A percentile compares a stretch with the other conserved stretches of the same genome.
These are phyloP conservation scores for Carlito syrichta DNA, from an alignment of 2,113 vertebrate genomes.

Conservation along the genomic window DNA sequence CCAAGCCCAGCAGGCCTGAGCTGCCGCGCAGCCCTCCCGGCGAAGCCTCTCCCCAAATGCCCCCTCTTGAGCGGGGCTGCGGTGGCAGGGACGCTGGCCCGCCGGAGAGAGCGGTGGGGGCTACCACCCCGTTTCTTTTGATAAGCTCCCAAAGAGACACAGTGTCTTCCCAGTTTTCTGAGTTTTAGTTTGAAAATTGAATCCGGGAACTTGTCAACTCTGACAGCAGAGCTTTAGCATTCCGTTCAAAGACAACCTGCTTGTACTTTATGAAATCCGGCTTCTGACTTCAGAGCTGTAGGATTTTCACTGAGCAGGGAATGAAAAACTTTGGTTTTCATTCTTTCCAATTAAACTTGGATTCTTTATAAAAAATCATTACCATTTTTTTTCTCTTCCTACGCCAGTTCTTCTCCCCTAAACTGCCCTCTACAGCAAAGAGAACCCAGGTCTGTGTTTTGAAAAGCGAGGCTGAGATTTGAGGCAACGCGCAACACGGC, in stretches of 20 bases:
- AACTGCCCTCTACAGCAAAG: neutral
- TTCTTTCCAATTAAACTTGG: conserved; percentile 64
- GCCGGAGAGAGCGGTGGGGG: neutral
- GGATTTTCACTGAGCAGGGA: conserved; percentile 42
- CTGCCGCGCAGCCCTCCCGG: neutral
- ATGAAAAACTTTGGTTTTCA: conserved; percentile 47
- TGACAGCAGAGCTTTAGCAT: conserved; percentile 74
- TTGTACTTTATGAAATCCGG: conserved; percentile 70
- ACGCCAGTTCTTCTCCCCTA: neutral
- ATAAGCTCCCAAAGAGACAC: conserved; percentile 60
- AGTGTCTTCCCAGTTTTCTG: conserved; percentile 66
- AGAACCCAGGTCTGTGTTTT: neutral
- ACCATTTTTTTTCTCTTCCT: neutral
- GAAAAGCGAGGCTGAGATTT: neutral
- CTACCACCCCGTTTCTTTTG: conserved; percentile 47
- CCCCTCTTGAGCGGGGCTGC: too few relatives aligned
- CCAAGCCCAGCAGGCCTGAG: neutral
- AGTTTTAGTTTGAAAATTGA: conserved; percentile 72
- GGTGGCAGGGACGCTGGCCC: too few relatives aligned
- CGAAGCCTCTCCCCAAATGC: neutral
- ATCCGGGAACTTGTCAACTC: conserved; percentile 70
- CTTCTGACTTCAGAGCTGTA: conserved; percentile 64
- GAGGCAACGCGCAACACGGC: neutral
- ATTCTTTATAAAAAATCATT: neutral
- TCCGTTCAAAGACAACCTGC: conserved; percentile 74